Evolutionary conservation across 2,888 invertebrate genomes (phyloP).

Genomic region (Lamellibrachia columna): DNA sequence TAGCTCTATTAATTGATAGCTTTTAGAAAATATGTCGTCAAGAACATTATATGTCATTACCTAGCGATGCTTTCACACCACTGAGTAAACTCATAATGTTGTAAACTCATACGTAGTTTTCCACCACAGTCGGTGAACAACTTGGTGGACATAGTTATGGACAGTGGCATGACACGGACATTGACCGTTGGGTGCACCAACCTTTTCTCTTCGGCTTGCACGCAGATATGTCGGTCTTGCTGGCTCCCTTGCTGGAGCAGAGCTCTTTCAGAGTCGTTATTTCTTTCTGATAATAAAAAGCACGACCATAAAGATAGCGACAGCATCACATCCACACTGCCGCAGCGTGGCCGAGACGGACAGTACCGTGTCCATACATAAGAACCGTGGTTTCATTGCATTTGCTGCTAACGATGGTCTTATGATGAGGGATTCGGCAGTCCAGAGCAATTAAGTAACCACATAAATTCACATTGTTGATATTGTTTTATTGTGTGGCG

Average conservation of each 20-base stretch:
- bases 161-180: background rate
- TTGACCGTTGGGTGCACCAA: conserved; percentile 29
- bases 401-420: too few species aligned
- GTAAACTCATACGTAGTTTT: background rate
- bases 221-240: conserved; percentile 37
- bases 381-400: too few species aligned
- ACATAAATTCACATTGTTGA: too few species aligned
- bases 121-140: background rate
- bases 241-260: conserved; percentile 37
- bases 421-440: too few species aligned
- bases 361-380: too few species aligned
- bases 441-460: too few species aligned
- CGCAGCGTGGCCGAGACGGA: too few species aligned
- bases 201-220: conserved; percentile 43
- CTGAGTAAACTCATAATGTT: background rate
- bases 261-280: conserved; percentile 39
- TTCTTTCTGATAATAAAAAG: conserved; percentile 37
- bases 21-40: background rate
- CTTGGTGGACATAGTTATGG: background rate
- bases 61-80: background rate
- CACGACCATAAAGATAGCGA: background rate
- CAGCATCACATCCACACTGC: background rate
- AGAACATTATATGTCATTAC: background rate
- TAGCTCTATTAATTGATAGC: background rate
- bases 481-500: too few species aligned